These are phyloP conservation scores for Muscina levida DNA, from an alignment of 2,888 invertebrate species.

Conservation along the genomic window DNA sequence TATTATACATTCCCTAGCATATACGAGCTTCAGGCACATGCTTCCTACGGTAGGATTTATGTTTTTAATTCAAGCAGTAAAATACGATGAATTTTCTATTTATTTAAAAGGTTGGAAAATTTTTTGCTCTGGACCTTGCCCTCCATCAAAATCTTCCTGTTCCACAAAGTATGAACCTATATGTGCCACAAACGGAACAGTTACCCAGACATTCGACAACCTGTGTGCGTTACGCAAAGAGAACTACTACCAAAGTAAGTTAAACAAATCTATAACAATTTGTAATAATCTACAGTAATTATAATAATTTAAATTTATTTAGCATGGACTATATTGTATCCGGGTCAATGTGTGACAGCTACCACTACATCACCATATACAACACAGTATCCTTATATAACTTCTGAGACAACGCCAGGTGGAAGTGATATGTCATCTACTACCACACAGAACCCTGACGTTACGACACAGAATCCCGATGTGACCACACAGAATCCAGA, in stretches of 20 bases:
- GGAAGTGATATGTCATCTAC: no score
- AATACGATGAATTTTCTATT: not conserved
- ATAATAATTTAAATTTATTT: not conserved
- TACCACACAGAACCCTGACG: no score
- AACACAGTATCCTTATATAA: no score
- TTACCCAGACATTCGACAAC: conserved; percentile 41
- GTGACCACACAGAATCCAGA: no score
- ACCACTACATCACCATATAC: not conserved
- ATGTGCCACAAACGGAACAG: conserved; percentile 33
- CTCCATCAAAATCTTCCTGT: not conserved
- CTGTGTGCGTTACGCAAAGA: conserved; percentile 6
- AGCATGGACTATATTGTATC: not conserved
- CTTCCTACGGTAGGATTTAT: conserved; percentile 27
- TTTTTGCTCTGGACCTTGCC: conserved; percentile 46
- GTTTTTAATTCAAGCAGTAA: not conserved
- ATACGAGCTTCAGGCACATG: conserved; percentile 1
- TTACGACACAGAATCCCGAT: no score
- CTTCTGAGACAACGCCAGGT: no score
- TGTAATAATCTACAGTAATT: no score
- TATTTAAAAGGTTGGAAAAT: conserved; percentile 44
- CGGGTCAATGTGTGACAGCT: not conserved
- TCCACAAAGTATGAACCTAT: conserved; percentile 1
- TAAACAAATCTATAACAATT: no score
- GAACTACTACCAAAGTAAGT: no score
- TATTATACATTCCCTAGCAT: conserved; percentile 39